These are phyloP conservation scores for Tridacna gigas DNA, from an alignment of 2,888 invertebrate species.

Conservation along the genomic window DNA sequence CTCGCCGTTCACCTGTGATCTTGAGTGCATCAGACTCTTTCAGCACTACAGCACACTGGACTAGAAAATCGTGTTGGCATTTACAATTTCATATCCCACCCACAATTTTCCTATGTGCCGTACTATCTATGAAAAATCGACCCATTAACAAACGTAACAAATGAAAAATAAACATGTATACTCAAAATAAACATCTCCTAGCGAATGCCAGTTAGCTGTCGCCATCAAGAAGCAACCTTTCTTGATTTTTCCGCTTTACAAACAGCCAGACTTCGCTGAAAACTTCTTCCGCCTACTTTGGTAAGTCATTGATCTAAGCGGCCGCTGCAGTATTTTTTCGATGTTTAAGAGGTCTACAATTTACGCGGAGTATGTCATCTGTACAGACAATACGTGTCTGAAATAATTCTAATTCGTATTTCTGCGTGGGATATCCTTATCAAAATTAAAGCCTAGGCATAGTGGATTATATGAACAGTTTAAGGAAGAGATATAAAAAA, in stretches of 20 bases:
- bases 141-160: not conserved
- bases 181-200: slow-evolving; percentile 83
- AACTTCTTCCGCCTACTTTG: slow-evolving; percentile 8
- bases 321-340: not conserved
- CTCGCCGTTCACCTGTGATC: too few species aligned
- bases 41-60: too few species aligned
- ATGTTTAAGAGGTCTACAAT: not conserved
- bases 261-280: not conserved
- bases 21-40: too few species aligned
- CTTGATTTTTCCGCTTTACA: not conserved
- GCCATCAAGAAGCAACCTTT: slow-evolving; percentile 69
- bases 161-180: slow-evolving; percentile 40
- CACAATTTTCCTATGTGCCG: not conserved
- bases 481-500: too few species aligned
- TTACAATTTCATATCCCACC: not conserved
- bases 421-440: too few species aligned
- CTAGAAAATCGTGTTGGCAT: not conserved
- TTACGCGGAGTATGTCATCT: slow-evolving; percentile 9
- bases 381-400: too few species aligned
- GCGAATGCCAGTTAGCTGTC: slow-evolving; percentile 83
- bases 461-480: too few species aligned
- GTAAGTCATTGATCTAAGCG: slow-evolving; percentile 5
- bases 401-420: too few species aligned
- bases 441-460: too few species aligned
- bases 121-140: not conserved